Evolutionary conservation across 64 coral and sea anemone species (phyloP), one percentile per base, ranked within the genome.

Genomic region (Anthopleura sola): DNA sequence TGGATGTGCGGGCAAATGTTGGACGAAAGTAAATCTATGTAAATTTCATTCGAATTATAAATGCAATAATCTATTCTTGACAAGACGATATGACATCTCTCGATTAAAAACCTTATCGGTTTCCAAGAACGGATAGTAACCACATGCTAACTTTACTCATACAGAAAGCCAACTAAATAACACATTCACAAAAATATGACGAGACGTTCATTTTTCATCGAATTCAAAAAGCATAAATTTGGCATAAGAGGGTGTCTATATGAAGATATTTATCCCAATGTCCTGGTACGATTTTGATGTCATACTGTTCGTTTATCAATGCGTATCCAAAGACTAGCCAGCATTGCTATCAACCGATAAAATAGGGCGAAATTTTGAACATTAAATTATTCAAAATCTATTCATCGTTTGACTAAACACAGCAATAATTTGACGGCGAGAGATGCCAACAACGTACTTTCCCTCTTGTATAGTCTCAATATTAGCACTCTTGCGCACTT

Each of bases 21-120:
- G 76, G 44, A 48, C 76, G 44, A 18, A 79, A 79, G 15, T 26
- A 79, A 79, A 79, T 48, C 37, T 79, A 79, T 79, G 36, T 48
- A 79, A 79, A 79, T 79, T 48, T 48, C 8, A 79, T 79, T 79
- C 37, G 9, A 44, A 79, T 79, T 47, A 79, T 38, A 38, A 79
- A 79, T 48, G 76, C 44, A 38, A 23, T 44, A 38, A 79, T 79
- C 76, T 48, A 79, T 79, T 38, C 47, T 47, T 79, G 76, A 46
- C 36, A 48, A 46, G 76, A 79, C n/a, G n/a, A n/a, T n/a, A n/a
- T 79, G 37, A 37, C 38, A 24, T 79, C 1, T 76, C 29, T 34
- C 74, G 74, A 76, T 46, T 46, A 44, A 7, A 47, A 47, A 48
- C 44, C 76, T 79, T 47, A 79, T 71, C 29, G 8, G 66, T 71